These are phyloP conservation scores for Pantherophis guttatus DNA, from an alignment of 2,113 vertebrate genomes.

Conservation along the genomic window DNA sequence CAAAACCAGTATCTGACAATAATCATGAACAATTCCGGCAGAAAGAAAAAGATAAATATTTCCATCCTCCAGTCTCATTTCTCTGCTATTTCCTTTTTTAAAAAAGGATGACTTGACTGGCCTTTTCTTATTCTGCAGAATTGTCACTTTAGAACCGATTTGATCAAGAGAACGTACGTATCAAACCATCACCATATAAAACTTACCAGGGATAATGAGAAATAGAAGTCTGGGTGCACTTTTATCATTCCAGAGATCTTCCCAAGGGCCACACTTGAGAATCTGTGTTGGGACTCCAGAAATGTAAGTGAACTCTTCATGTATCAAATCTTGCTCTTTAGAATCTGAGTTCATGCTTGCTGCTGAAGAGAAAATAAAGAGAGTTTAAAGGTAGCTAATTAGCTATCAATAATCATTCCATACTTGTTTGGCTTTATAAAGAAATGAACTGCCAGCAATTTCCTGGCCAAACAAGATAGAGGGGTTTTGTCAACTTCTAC, in stretches of 20 bases:
- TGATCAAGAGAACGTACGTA: background rate
- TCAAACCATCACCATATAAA: background rate
- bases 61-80: background rate
- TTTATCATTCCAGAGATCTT: constrained; percentile 62
- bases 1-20: background rate
- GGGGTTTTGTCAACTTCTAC: background rate
- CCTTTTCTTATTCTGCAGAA: background rate
- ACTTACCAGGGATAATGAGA: constrained; percentile 76
- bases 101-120: background rate
- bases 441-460: background rate
- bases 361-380: constrained; percentile 52
- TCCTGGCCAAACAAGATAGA: background rate
- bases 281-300: constrained; percentile 74
- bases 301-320: constrained; percentile 74
- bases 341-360: constrained; percentile 32
- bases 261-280: constrained; percentile 76
- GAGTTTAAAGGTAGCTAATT: background rate
- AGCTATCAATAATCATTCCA: background rate
- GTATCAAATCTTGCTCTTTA: constrained; percentile 67
- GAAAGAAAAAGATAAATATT: background rate
- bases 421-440: background rate
- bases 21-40: background rate
- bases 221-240: constrained; percentile 68
- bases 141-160: background rate
- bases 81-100: background rate